Conservation (phyloP, 2,888 invertebrate genomes). For the Drosophila fulvimacula region DNA sequence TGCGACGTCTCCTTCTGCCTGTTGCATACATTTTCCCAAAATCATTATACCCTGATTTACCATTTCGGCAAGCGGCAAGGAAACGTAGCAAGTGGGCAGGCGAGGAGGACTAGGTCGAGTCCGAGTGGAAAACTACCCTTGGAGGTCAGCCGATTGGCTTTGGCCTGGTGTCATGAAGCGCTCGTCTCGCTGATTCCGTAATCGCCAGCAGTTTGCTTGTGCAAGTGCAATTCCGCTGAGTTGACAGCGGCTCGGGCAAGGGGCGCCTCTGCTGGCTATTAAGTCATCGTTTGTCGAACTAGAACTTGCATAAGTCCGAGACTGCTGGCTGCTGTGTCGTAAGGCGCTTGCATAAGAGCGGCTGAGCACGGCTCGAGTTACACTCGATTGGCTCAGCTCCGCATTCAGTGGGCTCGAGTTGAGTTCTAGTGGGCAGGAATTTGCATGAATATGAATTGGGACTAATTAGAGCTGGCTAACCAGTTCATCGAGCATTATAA, state of each 20-base stretch:
- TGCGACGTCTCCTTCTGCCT: too few species aligned
- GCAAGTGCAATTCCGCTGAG: conserved; percentile 14
- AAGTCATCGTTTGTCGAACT: conserved; percentile 27
- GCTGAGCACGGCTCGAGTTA: not conserved
- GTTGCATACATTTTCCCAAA: too few species aligned
- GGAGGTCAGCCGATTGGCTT: conserved; percentile 25
- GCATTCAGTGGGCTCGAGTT: not conserved
- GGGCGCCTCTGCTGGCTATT: conserved; percentile 16
- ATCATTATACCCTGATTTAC: too few species aligned
- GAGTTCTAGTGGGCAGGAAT: conserved; percentile 11
- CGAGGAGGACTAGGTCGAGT: conserved; percentile 1
- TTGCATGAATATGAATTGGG: conserved; percentile 9
- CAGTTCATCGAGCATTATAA: conserved; percentile 31
- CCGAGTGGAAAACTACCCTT: conserved; percentile 54
- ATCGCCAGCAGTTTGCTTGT: conserved; percentile 24
- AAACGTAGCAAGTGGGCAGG: not conserved
- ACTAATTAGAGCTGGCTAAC: conserved; percentile 31
- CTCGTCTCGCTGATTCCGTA: conserved; percentile 47
- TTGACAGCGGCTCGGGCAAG: not conserved
- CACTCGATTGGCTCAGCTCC: conserved; percentile 1
- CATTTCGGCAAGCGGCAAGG: conserved; percentile 49
- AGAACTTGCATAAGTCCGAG: conserved; percentile 27
- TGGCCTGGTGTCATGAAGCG: not conserved
- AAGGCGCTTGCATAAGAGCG: conserved; percentile 25
- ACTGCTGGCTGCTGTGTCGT: conserved; percentile 4